These are phyloP conservation scores for Leuciscus waleckii DNA, from an alignment of 2,797 vertebrate species.

Conservation along the genomic window DNA sequence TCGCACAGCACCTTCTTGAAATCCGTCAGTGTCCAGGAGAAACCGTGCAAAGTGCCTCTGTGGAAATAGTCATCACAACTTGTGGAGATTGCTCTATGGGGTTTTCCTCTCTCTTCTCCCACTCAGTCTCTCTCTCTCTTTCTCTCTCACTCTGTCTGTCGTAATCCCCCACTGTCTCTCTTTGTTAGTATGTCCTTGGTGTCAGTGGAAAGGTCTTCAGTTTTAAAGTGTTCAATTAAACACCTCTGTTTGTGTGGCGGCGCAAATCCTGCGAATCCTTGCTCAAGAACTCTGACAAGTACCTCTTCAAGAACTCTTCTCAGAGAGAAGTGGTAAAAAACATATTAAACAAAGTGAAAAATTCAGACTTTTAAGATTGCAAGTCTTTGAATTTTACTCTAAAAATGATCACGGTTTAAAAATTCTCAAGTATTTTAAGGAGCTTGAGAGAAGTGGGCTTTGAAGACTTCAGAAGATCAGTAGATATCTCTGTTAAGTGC, in stretches of 20 bases:
- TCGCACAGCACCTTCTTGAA: slow-evolving; percentile 69
- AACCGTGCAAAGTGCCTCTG: slow-evolving; percentile 68
- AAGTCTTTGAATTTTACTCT: slow-evolving; percentile 35
- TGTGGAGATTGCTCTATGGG: slow-evolving; percentile 59
- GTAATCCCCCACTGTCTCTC: slow-evolving; percentile 49
- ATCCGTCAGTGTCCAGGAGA: slow-evolving; percentile 69
- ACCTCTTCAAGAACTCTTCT: not conserved
- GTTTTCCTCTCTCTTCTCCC: slow-evolving; percentile 53
- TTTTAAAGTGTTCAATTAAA: slow-evolving; percentile 42
- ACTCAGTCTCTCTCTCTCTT: not conserved
- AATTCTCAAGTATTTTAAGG: not conserved
- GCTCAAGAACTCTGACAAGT: not conserved
- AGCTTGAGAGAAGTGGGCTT: slow-evolving; percentile 7
- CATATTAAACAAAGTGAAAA: slow-evolving; percentile 9
- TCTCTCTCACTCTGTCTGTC: not conserved
- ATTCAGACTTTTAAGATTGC: not conserved
- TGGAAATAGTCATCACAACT: slow-evolving; percentile 76
- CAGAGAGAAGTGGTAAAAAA: slow-evolving; percentile 5
- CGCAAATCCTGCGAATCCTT: slow-evolving; percentile 23
- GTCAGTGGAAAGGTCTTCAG: slow-evolving; percentile 40
- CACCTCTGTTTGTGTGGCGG: slow-evolving; percentile 30
- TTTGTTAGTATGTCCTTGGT: slow-evolving; percentile 46
- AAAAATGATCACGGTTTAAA: slow-evolving; percentile 17
- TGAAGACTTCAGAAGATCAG: slow-evolving; percentile 23
- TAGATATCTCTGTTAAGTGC: slow-evolving; percentile 20